A percentile compares a stretch with the other conserved stretches of the same genome.
Conservation (phyloP, 2,113 vertebrate genomes). For the Cercopithecus mona region DNA sequence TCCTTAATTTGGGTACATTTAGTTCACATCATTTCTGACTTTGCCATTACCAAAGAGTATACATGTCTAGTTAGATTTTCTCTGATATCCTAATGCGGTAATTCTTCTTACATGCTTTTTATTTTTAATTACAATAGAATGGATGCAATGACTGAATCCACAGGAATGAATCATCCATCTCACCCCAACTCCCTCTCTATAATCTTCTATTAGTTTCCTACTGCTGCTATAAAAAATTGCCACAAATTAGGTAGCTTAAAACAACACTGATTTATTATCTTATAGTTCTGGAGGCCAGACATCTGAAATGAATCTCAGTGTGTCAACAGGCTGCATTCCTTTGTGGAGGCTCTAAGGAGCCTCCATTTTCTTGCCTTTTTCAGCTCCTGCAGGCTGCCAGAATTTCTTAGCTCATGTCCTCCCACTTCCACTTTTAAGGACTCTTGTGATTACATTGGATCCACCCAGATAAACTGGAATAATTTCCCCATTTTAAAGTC, state of each 20-base stretch:
- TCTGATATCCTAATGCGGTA: not conserved
- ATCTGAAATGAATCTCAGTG: not conserved
- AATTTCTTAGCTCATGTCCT: not conserved
- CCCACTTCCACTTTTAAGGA: not conserved
- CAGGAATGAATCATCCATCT: not conserved
- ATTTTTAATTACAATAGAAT: not conserved
- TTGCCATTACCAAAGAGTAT: not conserved
- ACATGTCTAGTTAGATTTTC: not conserved
- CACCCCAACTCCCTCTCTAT: not conserved
- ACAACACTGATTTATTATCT: not conserved
- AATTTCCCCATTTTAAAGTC: not conserved
- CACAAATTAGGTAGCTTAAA: not conserved
- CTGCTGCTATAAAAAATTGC: not conserved
- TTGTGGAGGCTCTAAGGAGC: not conserved
- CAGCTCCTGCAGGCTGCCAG: not conserved
- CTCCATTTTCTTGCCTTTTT: not conserved
- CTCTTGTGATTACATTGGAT: not conserved
- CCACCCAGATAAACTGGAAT: not conserved
- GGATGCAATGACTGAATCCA: not conserved
- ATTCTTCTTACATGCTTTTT: not conserved
- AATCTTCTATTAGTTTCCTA: not conserved
- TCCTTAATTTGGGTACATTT: not conserved
- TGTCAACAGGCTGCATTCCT: not conserved
- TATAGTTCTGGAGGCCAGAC: not conserved
- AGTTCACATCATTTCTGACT: not conserved